Evolutionary conservation across 2,888 invertebrate species (phyloP), one percentile per base, ranked within the genome.

Genomic region (Eupithecia subumbrata): DNA sequence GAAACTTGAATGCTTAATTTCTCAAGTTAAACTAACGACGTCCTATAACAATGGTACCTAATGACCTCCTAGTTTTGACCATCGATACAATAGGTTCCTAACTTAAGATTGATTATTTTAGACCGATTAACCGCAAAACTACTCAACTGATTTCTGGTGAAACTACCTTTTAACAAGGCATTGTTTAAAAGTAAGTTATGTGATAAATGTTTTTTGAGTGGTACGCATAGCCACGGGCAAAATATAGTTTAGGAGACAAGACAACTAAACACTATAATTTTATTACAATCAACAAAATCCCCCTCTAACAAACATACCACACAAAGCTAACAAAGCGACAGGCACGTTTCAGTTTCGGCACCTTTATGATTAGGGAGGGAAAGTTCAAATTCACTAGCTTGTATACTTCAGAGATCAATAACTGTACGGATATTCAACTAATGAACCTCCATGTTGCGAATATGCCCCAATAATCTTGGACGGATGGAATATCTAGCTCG

Each of bases 21-120:
- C 71, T 34, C 48, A 71, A 73, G 34, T 73, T 68, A n/a, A 68
- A 68, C 72, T 74, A 77, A 77, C 48, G 63, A 72, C 70, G 60
- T 56, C 40, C 68, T 40, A 1, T 45, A 22, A 68, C 68, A 68
- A 68, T 43, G 40, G 68, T n/a, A 68, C 68, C 25, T 25, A 68
- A 40, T 68, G 25, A 66, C 43, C 14, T 7, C 22, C 52, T n/a
- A 22, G 67, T 37, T 64, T 66, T 66, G 71, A 45, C 70, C 52
- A 70, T 60, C 68, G 73, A 75, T 75, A 75, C 75, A 73, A 73
- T 70, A 71, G 71, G 69, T 73, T 56, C 69, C 68, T 67, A 72
- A 78, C 67, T 72, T 68, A 75, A 79, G 78, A 80, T 80, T 81
- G 78, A 81, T 81, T 60, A 60, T 60, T 60, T 60, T 25, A 22